Evolutionary conservation across 2,113 vertebrate species (phyloP).

Genomic region (Beaufortia kweichowensis): DNA sequence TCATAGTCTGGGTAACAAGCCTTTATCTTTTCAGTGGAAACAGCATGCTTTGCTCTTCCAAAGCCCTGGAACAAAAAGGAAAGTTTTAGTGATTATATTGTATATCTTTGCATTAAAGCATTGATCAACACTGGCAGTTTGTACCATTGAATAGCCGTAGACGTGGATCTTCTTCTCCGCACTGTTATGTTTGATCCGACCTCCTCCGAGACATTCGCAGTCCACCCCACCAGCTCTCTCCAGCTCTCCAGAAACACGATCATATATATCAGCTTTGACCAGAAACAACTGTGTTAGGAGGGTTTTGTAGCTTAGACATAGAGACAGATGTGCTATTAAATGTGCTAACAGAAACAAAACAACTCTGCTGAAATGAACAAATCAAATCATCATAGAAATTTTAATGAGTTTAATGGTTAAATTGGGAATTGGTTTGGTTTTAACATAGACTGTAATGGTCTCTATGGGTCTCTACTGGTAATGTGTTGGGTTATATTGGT

Average conservation of each 20-base stretch:
- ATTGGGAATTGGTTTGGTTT: too few species aligned
- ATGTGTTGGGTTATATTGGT: too few species aligned
- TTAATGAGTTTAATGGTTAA: too few species aligned
- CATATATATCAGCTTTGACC: slow-evolving; percentile 84
- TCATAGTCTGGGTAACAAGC: slow-evolving; percentile 82
- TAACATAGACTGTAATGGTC: too few species aligned
- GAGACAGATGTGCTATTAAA: not conserved
- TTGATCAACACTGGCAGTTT: not conserved
- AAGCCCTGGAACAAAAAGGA: slow-evolving; percentile 79
- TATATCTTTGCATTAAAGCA: not conserved
- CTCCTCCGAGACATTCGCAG: slow-evolving; percentile 90
- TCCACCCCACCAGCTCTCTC: slow-evolving; percentile 73
- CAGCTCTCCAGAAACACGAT: slow-evolving; percentile 79
- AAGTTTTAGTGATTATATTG: not conserved
- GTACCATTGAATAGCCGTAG: slow-evolving; percentile 92
- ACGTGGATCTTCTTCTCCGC: slow-evolving; percentile 84
- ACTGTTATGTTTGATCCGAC: slow-evolving; percentile 82
- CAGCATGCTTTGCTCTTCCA: slow-evolving; percentile 84
- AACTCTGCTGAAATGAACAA: too few species aligned
- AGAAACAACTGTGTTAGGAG: not conserved
- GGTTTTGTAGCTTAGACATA: not conserved
- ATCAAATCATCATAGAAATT: too few species aligned
- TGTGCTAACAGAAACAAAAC: too few species aligned
- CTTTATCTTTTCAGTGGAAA: slow-evolving; percentile 87
- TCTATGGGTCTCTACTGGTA: too few species aligned